Evolutionary conservation across 2,113 vertebrate species (phyloP), one percentile per base, ranked within the genome.

Genomic region (Pygathrix nemaeus): DNA sequence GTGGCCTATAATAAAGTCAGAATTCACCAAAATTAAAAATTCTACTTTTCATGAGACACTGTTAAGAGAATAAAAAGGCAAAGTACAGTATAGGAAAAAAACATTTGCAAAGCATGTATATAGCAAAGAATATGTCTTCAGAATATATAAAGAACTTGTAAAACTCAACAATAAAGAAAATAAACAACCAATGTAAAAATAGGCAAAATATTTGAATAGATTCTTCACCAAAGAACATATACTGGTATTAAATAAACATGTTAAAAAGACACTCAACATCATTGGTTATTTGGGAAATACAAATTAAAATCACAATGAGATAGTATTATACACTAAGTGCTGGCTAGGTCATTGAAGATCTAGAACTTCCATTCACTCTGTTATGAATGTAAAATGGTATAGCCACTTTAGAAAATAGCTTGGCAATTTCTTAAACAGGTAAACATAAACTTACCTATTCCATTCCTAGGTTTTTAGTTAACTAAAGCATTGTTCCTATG

Each of bases 21-120:
- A 27, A 80, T 93, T 93, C 23, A 76, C 48, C 87, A 88, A 73
- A 95, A 80, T 88, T n/a, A 61, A 85, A 93, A 93, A 35, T 32
- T 61, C 40, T 70, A 7, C 21, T 55, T 75, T 89, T 89, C 9
- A 84, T 45, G 45, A 85, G 38, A 66, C 7, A 11, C 1, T 79
- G n/a, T 18, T 72, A 52, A 86, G 23, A 20, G 27, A 57, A 89
- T n/a, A 4, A 85, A 94, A 95, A 84, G 7, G 8, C 5, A 52
- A 59, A 25, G 14, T 32, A 79, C n/a, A 35, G 32, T 38, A 20
- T 73, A 45, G 23, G 10, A 55, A 13, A 79, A 79, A 52, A 93
- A 85, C 0, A 50, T 79, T 88, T 64, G 1, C 70, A 92, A 79
- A 72, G 20, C 6, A 45, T 66, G 30, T n/a, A 75, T 48, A 32